Evolutionary conservation across 1,140 invertebrate species (phyloP).

Genomic region (Drosophila bocqueti): DNA sequence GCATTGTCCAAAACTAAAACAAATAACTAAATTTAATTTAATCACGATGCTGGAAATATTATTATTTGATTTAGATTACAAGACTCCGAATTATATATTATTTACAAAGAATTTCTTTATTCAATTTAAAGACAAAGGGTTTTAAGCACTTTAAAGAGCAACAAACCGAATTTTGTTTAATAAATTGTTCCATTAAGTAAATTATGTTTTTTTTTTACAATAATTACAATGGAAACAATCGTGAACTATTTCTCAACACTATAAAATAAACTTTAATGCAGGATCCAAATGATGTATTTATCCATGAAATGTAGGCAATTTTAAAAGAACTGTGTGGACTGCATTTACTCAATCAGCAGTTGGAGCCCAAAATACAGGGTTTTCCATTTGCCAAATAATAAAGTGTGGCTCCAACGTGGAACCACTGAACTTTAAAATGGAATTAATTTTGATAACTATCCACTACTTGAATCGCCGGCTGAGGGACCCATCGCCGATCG

Average conservation of each 20-base stretch:
- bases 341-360: neutral
- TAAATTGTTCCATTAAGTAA: neutral
- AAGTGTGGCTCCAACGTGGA: neutral
- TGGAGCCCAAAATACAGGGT: neutral
- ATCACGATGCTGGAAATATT: too few species aligned
- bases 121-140: neutral
- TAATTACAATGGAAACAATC: neutral
- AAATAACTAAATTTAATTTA: too few species aligned
- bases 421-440: slow-evolving; percentile 10
- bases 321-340: neutral
- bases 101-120: neutral
- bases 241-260: neutral
- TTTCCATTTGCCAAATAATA: slow-evolving; percentile 2
- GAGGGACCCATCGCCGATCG: slow-evolving; percentile 26
- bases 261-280: slow-evolving; percentile 15
- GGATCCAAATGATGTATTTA: slow-evolving; percentile 3
- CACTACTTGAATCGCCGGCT: slow-evolving; percentile 13
- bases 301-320: neutral
- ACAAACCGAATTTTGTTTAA: neutral
- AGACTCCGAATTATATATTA: too few species aligned
- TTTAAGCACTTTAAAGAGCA: neutral
- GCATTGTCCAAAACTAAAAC: neutral
- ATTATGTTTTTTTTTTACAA: neutral
- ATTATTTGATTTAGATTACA: too few species aligned
- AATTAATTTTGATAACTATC: slow-evolving; percentile 11